These are phyloP conservation scores for Stichodactyla helianthus DNA, from an alignment of 64 coral and sea anemone genomes.

Conservation along the genomic window DNA sequence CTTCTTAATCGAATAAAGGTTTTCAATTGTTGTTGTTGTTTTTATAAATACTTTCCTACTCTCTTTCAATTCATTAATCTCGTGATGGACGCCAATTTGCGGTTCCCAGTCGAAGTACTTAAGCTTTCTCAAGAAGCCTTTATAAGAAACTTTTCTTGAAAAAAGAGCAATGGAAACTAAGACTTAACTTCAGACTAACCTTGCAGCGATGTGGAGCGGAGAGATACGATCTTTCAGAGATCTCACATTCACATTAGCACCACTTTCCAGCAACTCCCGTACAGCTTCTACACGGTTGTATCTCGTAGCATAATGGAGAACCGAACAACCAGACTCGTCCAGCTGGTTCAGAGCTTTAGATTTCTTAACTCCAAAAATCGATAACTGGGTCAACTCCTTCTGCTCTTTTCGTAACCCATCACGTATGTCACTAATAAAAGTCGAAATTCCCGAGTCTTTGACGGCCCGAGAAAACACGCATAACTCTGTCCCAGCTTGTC, in stretches of 20 bases:
- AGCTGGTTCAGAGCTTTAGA: neutral
- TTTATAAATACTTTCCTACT: neutral
- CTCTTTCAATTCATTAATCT: neutral
- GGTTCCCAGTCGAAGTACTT: neutral
- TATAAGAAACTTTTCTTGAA: too few species aligned
- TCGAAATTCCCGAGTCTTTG: neutral
- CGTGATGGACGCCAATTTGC: neutral
- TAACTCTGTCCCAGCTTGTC: neutral
- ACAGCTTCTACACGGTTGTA: conserved; percentile 39
- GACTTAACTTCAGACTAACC: conserved; percentile 1
- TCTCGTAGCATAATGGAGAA: conserved; percentile 32
- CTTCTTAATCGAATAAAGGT: too few species aligned
- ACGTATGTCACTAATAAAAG: neutral
- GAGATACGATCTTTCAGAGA: conserved; percentile 12
- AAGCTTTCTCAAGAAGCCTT: too few species aligned
- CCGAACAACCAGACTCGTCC: neutral
- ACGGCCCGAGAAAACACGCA: neutral
- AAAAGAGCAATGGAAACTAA: too few species aligned
- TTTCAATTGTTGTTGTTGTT: too few species aligned
- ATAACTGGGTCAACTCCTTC: neutral
- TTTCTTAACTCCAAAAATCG: neutral
- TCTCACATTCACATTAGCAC: conserved; percentile 14
- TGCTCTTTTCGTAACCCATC: neutral
- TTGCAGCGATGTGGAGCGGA: conserved; percentile 36
- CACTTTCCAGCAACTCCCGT: neutral